phyloP scores from a whole-genome alignment of 2,888 invertebrate genomes.

The Acleris literana region DNA sequence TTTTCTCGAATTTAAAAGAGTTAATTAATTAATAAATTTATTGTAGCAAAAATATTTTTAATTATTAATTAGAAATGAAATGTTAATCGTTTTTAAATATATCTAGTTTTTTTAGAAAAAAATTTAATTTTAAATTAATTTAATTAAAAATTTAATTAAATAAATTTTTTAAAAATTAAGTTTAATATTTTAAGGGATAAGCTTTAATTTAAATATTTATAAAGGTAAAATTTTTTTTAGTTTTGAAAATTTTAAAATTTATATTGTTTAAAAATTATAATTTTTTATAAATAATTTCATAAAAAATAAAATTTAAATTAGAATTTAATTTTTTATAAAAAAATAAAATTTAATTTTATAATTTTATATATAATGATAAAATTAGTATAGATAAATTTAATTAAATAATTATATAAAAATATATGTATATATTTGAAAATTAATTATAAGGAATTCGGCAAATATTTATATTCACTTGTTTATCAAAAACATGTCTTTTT shows the following conservation, averaged over 20 bases:
- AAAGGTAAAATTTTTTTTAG: slow-evolving; percentile 53
- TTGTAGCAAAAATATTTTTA: slow-evolving; percentile 85
- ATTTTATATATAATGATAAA: slow-evolving; percentile 77
- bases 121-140: slow-evolving; percentile 80
- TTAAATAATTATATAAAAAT: slow-evolving; percentile 47
- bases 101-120: slow-evolving; percentile 87
- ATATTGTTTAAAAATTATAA: slow-evolving; percentile 81
- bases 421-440: slow-evolving; percentile 69
- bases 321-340: slow-evolving; percentile 74
- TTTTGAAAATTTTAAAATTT: slow-evolving; percentile 81
- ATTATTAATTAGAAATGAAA: slow-evolving; percentile 80
- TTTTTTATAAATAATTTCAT: slow-evolving; percentile 76
- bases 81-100: slow-evolving; percentile 86
- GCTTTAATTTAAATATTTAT: slow-evolving; percentile 83
- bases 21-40: slow-evolving; percentile 83
- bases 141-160: slow-evolving; percentile 57
- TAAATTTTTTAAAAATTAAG: slow-evolving; percentile 55
- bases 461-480: slow-evolving; percentile 87
- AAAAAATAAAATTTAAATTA: slow-evolving; percentile 52
- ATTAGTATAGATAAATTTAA: slow-evolving; percentile 49
- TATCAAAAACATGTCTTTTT: slow-evolving; percentile 91
- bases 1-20: slow-evolving; percentile 86
- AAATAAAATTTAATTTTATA: slow-evolving; percentile 68
- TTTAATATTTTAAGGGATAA: slow-evolving; percentile 84
- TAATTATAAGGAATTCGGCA: slow-evolving; percentile 86